Evolutionary conservation across 2,113 vertebrate genomes (phyloP), one percentile per base, ranked within the genome.

Genomic region (Phylloscopus trochiloides): DNA sequence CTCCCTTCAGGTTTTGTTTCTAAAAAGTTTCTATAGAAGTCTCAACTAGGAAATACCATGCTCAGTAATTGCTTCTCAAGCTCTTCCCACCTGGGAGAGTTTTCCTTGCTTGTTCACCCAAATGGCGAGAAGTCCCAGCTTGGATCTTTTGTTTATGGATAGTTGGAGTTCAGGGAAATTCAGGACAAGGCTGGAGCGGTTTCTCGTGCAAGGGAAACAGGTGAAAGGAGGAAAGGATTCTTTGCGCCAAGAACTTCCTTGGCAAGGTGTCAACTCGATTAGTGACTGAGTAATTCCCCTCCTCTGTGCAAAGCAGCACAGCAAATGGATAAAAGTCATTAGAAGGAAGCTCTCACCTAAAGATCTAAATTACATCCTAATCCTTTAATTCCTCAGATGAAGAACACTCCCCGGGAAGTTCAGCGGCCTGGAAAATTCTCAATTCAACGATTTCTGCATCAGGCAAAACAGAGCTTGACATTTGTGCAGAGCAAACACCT

Each of bases 301-400:
- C 31, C 59, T 55, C 43, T 54, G 55, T 51, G 58, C 50, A 71
- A 29, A 95, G 76, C 17, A 65, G 57, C 86, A 74, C 40, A 76
- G 73, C 19, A 74, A 81, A 92, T 1, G 9, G 47, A 43, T 66
- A 65, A 54, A 71, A 86, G 57, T 58, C 55, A 48, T 57, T 59
- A 83, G 48, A 66, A 85, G 54, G 92, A 91, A 93, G 85, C 77
- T 80, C 57, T 88, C 67, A 51, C 16, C 21, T 55, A 90, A 75
- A 38, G 67, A 72, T 6, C 78, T 63, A 62, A 90, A 93, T 93
- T 87, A 91, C 73, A 93, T 76, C 42, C 61, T 92, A 95, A 94
- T 92, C 91, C 83, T 68, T 76, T 94, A 86, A 96, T 91, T 70
- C 70, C 55, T 25, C 38, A 89, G 74, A 90, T 79, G 73, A 89